A percentile compares a stretch with the other conserved stretches of the same genome.
phyloP scores from a whole-genome alignment of 2,797 vertebrate species.

The Amblyraja radiata region DNA sequence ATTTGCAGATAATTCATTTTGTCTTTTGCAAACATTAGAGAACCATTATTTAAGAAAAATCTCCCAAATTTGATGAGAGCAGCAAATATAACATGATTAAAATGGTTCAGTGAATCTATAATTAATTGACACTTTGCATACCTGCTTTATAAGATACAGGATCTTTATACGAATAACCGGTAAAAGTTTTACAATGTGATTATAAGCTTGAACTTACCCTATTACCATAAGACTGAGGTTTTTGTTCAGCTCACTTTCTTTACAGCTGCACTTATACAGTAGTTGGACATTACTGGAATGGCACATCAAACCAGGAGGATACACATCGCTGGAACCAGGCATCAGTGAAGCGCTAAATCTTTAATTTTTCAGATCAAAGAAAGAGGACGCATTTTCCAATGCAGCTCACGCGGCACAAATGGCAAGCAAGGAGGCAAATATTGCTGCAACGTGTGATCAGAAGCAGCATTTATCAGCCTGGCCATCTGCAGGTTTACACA shows the following conservation, averaged over 20 bases:
- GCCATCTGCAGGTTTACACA: neutral
- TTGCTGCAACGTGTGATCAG: neutral
- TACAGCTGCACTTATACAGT: conserved; percentile 36
- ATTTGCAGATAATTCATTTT: neutral
- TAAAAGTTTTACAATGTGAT: conserved; percentile 9
- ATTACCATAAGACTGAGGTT: conserved; percentile 43
- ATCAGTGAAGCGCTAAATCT: conserved; percentile 38
- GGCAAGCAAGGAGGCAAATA: neutral
- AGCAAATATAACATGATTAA: neutral
- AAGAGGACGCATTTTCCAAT: neutral
- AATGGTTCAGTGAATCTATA: neutral
- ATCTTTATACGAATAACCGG: neutral
- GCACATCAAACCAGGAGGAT: conserved; percentile 36
- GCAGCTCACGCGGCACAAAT: neutral
- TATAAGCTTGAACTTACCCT: conserved; percentile 43
- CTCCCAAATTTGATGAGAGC: neutral
- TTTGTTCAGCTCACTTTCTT: conserved; percentile 26
- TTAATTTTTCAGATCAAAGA: neutral
- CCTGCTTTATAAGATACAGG: neutral
- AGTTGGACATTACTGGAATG: neutral
- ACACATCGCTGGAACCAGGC: conserved; percentile 40
- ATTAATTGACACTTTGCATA: neutral
- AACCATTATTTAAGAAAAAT: neutral
- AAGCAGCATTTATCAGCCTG: neutral
- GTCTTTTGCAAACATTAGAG: neutral